Base-by-base conservation (phyloP, 2,797 vertebrate species). In the Chlorospingus flavigularis region DNA sequence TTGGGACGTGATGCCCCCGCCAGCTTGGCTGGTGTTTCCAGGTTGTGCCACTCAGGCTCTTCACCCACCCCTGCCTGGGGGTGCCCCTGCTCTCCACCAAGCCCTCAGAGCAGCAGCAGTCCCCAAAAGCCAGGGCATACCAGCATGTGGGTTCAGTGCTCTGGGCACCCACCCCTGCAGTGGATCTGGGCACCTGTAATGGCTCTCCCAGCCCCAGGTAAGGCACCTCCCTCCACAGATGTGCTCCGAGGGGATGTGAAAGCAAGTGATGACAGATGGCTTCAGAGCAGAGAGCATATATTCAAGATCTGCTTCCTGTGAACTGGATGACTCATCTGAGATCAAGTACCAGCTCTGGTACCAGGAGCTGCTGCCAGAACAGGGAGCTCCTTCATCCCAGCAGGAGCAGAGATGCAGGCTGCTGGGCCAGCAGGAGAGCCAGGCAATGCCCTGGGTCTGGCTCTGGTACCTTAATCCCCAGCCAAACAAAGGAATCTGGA, bases 261-360 rank as follows among this genome's bases (percentile, higher is more conserved):
- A 94, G 81, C 78, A 77, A 85, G 81, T 37, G 71, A 85, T 83
- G 84, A 94, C 96, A 95, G 96, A 95, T 91, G 93, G 96, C 79
- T 93, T 93, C 85, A 89, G 87, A 94, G 94, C 90, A 93, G 62
- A 84, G 82, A 95, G 79, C 51, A 65, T 55, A 65, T 54, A 95
- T 92, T 93, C 84, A 93, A 90, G 88, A 95, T 90, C 88, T 94
- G 85, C 80, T 90, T 97, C 74, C 95, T 75, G 87, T 10, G 33
- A 80, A 83, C 90, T 26, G 75, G 45, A 76, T 90, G 89, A 95
- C 75, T 95, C 92, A 96, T 88, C 14, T 15, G 57, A 95, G 89
- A 95, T 96, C 95, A 94, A 84, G 37, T 91, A 72, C 81, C 86
- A 95, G 80, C 74, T 60, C 75, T 61, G 58, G 76, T 48, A 92